Evolutionary conservation across 2,888 invertebrate genomes (phyloP), one percentile per base, ranked within the genome.

Genomic region (Coelinius sp.): DNA sequence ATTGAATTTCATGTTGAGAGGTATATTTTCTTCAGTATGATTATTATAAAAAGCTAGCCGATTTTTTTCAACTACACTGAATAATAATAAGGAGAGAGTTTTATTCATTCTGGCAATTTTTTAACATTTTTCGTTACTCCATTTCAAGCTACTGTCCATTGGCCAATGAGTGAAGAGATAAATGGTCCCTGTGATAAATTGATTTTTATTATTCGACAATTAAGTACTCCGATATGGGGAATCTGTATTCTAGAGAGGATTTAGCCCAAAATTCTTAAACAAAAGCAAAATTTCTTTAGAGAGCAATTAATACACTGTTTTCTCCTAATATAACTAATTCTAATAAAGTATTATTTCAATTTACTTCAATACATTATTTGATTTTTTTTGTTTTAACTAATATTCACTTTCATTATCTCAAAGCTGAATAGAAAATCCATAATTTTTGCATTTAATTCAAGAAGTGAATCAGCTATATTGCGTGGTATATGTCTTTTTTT

Each of bases 251-350:
- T 12, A 69, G 14, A 27, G 65, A n/a, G 25, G 22, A 65, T 63
- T 1, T 20, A 17, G 46, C 17, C 46, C 46, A 31, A 31, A 31
- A 31, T 31, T 31, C 7, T 31, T 4, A 6, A 71, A 41, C 68
- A n/a, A 25, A 69, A 67, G 65, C 64, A 67, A 69, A 68, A 69
- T 62, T 67, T 64, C 70, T 71, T 56, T 72, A 49, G 46, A 49
- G 46, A 49, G 46, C 46, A 49, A 49, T 49, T 20, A 20, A 49
- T 49, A 49, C 46, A 49, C 46, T 49, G 46, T 49, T 49, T 49
- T 20, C 8, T 49, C 46, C 46, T 49, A 49, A 20, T 49, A 49
- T 17, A 17, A 20, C 46, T 49, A 49, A 49, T 49, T 2, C 46
- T 17, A 20, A 8, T n/a, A 20, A 20, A 20, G 14, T 1, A 20